A percentile compares a stretch with the other conserved stretches of the same genome.
These are phyloP conservation scores for Zalophus californianus DNA, from an alignment of 2,797 vertebrate genomes.

Conservation along the genomic window DNA sequence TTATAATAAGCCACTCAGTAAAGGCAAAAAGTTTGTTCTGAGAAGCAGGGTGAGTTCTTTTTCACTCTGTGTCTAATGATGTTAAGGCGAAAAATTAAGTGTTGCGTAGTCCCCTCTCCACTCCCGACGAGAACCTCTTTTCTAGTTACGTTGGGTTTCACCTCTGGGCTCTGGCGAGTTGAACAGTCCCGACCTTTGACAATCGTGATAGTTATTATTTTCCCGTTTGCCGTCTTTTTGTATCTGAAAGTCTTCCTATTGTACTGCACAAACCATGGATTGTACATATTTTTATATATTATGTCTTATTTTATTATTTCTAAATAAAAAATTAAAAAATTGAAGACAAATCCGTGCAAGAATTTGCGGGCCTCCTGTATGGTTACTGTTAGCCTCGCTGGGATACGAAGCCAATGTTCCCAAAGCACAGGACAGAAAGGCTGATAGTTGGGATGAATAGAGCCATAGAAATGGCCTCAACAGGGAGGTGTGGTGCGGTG, in stretches of 20 bases:
- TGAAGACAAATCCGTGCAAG: conserved; percentile 72
- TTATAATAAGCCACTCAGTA: conserved; percentile 47
- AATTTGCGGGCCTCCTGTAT: not conserved
- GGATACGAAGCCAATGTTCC: not conserved
- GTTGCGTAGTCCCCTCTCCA: conserved; percentile 82
- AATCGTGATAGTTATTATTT: conserved; percentile 89
- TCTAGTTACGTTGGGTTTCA: conserved; percentile 87
- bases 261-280: conserved; percentile 98
- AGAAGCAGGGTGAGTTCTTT: conserved; percentile 74
- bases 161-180: conserved; percentile 86
- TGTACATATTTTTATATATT: conserved; percentile 99
- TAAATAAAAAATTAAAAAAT: conserved; percentile 94
- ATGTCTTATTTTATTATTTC: conserved; percentile 99
- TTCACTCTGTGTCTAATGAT: conserved; percentile 82
- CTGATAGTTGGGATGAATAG: conserved; percentile 13
- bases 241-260: conserved; percentile 97
- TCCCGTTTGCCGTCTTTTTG: conserved; percentile 92
- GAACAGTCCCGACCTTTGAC: conserved; percentile 87
- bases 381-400: not conserved
- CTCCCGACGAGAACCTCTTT: conserved; percentile 83
- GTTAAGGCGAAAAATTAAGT: conserved; percentile 87
- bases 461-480: conserved; percentile 45
- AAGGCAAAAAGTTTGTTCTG: conserved; percentile 83
- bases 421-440: conserved; percentile 33
- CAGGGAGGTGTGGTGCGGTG: not conserved